Base-by-base conservation (phyloP, 2,797 vertebrate species). In the Manis pentadactyla region DNA sequence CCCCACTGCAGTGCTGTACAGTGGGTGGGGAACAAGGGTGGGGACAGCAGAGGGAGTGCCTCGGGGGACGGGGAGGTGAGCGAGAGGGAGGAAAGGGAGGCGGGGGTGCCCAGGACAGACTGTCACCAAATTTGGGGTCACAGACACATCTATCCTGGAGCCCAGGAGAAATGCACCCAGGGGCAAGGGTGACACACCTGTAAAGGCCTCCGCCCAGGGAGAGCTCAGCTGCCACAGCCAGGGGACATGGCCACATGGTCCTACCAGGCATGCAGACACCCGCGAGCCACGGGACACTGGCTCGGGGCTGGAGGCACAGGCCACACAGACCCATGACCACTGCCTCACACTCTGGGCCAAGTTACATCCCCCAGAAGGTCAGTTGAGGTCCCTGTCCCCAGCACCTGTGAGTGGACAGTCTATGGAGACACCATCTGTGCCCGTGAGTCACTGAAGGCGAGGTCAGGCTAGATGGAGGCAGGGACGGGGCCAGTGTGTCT, bases 401-500 rank as follows among this genome's bases (percentile, higher is more conserved):
- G 73, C 3, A n/a, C 73, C 73, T n/a, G 73, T 4, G 46, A n/a
- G 12, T 46, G n/a, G 46, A 51, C 42, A 12, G 46, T 46, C 46
- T 12, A 21, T n/a, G 17, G 19, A 51, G 46, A 29, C 18, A n/a
- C 46, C 3, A 19, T 12, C 9, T 6, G 3, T 42, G 9, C 10
- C 46, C 34, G 11, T 1, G 15, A 0, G 1, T 18, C 57, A 12
- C 4, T 15, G 25, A 29, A 51, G n/a, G n/a, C 11, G 46, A 46
- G 46, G 46, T 46, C 46, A 46, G 46, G 10, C 46, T 46, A 12
- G 46, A 21, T n/a, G 17, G 31, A 51, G 46, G 46, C 18, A 51
- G 73, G 5, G 29, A 3, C 9, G 1, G 3, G 57, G 5, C 10
- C 10, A 34, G 11, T 1, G 15, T 0, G 0, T 25, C 57, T 18